Evolutionary conservation across 1,140 invertebrate species (phyloP).

Genomic region (Helicoverpa zea): DNA sequence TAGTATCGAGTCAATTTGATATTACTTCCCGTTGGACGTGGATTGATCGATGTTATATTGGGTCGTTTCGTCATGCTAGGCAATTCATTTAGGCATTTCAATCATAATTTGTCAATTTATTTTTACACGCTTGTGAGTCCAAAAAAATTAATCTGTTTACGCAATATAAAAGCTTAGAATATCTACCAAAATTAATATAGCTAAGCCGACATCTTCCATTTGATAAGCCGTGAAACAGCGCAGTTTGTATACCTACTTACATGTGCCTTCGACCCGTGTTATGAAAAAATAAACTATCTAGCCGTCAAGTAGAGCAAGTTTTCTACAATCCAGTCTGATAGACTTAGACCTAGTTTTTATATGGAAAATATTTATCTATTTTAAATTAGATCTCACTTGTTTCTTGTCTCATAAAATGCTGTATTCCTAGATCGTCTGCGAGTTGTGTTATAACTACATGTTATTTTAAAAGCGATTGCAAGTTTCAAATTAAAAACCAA

Average conservation of each 20-base stretch:
- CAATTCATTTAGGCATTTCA: not conserved
- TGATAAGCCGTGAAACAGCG: not conserved
- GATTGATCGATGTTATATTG: not conserved
- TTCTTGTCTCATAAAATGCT: constrained; percentile 38
- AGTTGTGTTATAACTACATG: constrained; percentile 14
- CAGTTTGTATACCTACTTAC: not conserved
- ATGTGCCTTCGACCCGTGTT: not conserved
- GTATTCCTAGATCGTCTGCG: not conserved
- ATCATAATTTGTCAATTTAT: not conserved
- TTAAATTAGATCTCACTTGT: constrained; percentile 42
- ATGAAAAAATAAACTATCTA: constrained; percentile 8
- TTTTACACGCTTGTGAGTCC: not conserved
- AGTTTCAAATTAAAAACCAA: not conserved
- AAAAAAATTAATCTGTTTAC: not conserved
- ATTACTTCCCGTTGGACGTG: constrained; percentile 10
- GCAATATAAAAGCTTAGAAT: not conserved
- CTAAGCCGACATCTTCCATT: not conserved
- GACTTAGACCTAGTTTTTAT: constrained; percentile 41
- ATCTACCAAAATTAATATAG: no score
- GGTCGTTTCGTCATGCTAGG: not conserved
- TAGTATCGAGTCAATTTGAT: not conserved
- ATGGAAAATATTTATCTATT: constrained; percentile 41
- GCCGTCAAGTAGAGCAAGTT: constrained; percentile 7
- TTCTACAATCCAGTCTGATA: constrained; percentile 21
- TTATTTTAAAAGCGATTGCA: not conserved